phyloP scores from a whole-genome alignment of 1,140 invertebrate species.

The Leptopilina clavipes region DNA sequence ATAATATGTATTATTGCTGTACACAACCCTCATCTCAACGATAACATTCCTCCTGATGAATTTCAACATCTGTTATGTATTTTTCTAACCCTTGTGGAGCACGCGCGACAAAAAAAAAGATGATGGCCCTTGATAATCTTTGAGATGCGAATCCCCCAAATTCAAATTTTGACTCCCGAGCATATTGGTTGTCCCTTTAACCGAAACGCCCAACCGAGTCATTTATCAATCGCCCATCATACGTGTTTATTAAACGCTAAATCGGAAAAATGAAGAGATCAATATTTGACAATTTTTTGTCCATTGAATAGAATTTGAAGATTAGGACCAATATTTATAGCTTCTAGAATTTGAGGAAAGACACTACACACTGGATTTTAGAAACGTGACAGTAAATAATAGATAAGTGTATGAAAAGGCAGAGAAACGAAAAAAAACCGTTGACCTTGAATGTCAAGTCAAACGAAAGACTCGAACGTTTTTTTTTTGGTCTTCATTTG shows the following conservation, averaged over 20 bases:
- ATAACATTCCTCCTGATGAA: neutral
- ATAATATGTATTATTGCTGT: neutral
- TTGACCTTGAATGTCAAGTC: too few relatives aligned
- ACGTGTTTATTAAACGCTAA: slow-evolving; percentile 7
- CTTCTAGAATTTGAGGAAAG: too few relatives aligned
- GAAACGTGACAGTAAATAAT: too few relatives aligned
- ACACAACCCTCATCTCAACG: neutral
- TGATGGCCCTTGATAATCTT: slow-evolving; percentile 4
- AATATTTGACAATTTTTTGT: neutral
- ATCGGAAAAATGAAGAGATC: slow-evolving; percentile 9
- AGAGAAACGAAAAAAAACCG: too few relatives aligned
- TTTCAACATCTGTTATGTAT: slow-evolving; percentile 43
- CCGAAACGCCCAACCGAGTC: slow-evolving; percentile 11
- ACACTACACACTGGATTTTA: too few relatives aligned
- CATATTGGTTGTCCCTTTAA: too few relatives aligned
- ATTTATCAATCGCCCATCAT: slow-evolving; percentile 13
- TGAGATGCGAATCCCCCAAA: slow-evolving; percentile 36
- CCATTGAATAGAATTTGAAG: neutral
- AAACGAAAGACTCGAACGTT: too few relatives aligned
- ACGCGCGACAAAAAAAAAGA: slow-evolving; percentile 36
- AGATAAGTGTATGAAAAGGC: too few relatives aligned
- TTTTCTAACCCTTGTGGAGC: slow-evolving; percentile 37
- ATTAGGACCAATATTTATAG: too few relatives aligned
- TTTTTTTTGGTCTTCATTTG: neutral
- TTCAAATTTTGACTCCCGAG: slow-evolving; percentile 34